Conservation (phyloP, 2,888 invertebrate genomes). For the Cryptops parisi region DNA sequence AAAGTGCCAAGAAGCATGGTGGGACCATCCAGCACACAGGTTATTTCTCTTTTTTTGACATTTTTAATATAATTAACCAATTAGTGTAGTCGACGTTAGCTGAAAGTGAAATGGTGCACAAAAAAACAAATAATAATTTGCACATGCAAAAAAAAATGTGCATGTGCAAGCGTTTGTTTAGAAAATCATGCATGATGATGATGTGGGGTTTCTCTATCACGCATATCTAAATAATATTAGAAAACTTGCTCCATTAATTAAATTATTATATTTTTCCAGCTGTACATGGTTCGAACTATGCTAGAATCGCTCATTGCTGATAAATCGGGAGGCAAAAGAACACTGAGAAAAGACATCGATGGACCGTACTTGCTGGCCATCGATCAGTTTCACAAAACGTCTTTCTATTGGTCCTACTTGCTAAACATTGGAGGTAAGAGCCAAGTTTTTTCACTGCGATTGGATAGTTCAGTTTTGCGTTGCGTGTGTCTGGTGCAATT, state of each 20-base stretch:
- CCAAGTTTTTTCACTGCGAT: neutral
- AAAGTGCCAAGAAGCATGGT: conserved; percentile 86
- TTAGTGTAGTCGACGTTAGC: no score
- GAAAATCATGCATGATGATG: neutral
- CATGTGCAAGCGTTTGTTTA: no score
- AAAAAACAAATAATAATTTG: no score
- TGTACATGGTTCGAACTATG: conserved; percentile 99
- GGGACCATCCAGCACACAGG: conserved; percentile 46
- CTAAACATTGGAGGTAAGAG: conserved; percentile 68
- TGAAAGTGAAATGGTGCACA: no score
- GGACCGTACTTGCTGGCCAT: conserved; percentile 83
- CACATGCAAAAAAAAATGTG: no score
- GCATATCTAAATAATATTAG: no score
- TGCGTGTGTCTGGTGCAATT: conserved; percentile 3
- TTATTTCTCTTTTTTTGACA: conserved; percentile 18
- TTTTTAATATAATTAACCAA: neutral
- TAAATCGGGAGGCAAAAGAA: conserved; percentile 89
- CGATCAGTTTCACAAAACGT: conserved; percentile 87
- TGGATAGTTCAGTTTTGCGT: neutral
- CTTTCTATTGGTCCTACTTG: conserved; percentile 93
- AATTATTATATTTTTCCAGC: conserved; percentile 37
- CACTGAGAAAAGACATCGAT: conserved; percentile 90
- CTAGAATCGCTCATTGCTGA: conserved; percentile 94
- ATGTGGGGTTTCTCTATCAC: neutral
- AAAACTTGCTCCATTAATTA: neutral